These are phyloP conservation scores for Sebastes trivittatus DNA, from an alignment of 2,797 vertebrate species.

Conservation along the genomic window DNA sequence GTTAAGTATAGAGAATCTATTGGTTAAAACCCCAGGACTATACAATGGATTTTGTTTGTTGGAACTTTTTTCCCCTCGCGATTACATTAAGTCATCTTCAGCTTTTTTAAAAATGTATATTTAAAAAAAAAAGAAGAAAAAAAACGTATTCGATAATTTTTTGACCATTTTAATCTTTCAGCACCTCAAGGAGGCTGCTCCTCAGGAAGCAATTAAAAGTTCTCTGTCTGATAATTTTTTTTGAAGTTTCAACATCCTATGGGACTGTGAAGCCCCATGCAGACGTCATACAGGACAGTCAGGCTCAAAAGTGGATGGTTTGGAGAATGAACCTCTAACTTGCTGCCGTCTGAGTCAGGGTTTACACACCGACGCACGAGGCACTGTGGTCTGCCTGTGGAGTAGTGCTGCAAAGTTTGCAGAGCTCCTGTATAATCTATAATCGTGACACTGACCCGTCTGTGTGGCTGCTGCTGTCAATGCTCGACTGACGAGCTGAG, in stretches of 20 bases:
- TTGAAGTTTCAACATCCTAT: background rate
- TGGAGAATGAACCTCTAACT: background rate
- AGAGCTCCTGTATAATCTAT: constrained; percentile 20
- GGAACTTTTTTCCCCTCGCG: background rate
- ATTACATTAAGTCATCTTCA: background rate
- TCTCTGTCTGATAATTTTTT: background rate
- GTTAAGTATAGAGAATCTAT: background rate
- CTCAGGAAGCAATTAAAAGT: background rate
- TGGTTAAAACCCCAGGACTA: background rate
- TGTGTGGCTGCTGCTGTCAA: constrained; percentile 28
- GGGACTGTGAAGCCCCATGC: background rate
- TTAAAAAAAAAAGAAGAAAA: background rate
- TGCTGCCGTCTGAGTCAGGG: background rate
- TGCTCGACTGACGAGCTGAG: constrained; percentile 36
- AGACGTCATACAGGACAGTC: background rate
- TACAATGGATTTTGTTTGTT: background rate
- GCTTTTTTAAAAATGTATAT: background rate
- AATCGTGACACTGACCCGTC: constrained; percentile 35
- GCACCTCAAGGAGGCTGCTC: background rate
- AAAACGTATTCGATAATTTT: background rate
- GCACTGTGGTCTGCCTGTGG: background rate
- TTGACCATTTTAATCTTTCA: background rate
- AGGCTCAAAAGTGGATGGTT: background rate
- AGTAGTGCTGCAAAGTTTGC: background rate
- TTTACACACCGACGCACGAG: background rate